Percentiles rank a stretch among this genome's conserved stretches.
phyloP scores from a whole-genome alignment of 1,140 invertebrate species.

The Xylocopa sonorina region DNA sequence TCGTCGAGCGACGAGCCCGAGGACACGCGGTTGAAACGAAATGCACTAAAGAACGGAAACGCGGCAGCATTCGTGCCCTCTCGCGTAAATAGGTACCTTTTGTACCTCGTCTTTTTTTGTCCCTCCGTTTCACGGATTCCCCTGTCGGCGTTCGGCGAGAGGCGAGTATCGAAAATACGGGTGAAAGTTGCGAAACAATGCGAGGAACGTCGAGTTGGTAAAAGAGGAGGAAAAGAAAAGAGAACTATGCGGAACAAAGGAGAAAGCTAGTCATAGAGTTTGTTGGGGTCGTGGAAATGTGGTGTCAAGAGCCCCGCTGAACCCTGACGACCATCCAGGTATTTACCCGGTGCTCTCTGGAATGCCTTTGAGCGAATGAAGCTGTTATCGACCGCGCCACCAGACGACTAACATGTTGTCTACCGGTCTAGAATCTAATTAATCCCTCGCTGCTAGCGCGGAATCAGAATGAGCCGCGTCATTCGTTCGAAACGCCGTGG shows the following conservation, averaged over 20 bases:
- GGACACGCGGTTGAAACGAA: constrained; percentile 10
- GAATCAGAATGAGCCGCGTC: not conserved
- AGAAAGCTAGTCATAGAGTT: constrained; percentile 53
- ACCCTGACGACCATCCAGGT: constrained; percentile 38
- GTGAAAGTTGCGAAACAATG: constrained; percentile 78
- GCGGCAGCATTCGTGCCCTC: constrained; percentile 39
- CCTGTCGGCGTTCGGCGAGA: constrained; percentile 39
- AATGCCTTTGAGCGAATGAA: constrained; percentile 50
- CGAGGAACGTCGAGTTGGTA: constrained; percentile 53
- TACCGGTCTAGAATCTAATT: constrained; percentile 29
- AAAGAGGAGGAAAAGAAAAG: constrained; percentile 49
- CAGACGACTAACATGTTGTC: not conserved
- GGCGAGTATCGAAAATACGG: constrained; percentile 53
- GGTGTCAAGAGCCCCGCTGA: constrained; percentile 35
- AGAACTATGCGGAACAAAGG: constrained; percentile 51
- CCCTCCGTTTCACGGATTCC: constrained; percentile 65
- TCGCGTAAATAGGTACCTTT: constrained; percentile 72
- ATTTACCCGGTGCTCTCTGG: constrained; percentile 30
- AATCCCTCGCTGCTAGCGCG: not conserved
- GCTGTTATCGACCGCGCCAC: constrained; percentile 37
- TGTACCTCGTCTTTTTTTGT: constrained; percentile 65
- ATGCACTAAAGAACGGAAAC: not conserved
- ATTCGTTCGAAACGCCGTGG: not conserved
- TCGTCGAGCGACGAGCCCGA: not conserved
- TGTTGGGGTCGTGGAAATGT: constrained; percentile 14